Percentiles rank a stretch among this genome's conserved stretches.
These are phyloP conservation scores for Paedocypris sp. DNA, from an alignment of 2,113 vertebrate species.

Conservation along the genomic window DNA sequence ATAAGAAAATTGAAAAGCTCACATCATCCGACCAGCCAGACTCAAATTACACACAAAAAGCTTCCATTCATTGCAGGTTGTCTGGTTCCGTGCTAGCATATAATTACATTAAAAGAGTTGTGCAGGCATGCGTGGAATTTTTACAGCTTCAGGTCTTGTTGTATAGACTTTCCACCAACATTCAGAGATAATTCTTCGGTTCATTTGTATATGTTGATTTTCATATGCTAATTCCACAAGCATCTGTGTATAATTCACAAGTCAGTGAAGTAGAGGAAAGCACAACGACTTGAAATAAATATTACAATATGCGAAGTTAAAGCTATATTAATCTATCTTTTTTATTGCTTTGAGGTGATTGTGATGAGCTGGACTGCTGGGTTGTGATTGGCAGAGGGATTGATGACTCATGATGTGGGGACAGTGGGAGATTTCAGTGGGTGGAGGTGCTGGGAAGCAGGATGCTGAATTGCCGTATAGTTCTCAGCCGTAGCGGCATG, in stretches of 20 bases:
- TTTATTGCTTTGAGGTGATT: background rate
- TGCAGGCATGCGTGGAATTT: conserved; percentile 26
- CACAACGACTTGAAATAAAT: too few species aligned
- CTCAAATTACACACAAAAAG: conserved; percentile 1
- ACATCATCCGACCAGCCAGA: background rate
- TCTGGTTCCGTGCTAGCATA: conserved; percentile 23
- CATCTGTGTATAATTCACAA: too few species aligned
- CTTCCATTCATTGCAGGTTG: conserved; percentile 13
- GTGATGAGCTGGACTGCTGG: conserved; percentile 41
- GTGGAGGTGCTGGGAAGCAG: conserved; percentile 48
- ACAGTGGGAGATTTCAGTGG: conserved; percentile 45
- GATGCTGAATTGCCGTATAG: conserved; percentile 45
- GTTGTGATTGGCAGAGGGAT: conserved; percentile 56
- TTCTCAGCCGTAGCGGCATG: conserved; percentile 45
- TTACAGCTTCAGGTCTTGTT: conserved; percentile 12
- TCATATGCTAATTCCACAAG: too few species aligned
- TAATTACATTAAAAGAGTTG: conserved; percentile 12
- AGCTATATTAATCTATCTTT: background rate
- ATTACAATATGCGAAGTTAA: too few species aligned
- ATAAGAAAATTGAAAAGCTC: background rate
- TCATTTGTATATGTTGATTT: too few species aligned
- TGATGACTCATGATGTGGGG: conserved; percentile 52
- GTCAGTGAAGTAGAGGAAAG: too few species aligned
- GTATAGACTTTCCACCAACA: conserved; percentile 3
- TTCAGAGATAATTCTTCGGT: conserved; percentile 18